Conservation (phyloP, 1,140 invertebrate species). For the Anoplophora glabripennis region DNA sequence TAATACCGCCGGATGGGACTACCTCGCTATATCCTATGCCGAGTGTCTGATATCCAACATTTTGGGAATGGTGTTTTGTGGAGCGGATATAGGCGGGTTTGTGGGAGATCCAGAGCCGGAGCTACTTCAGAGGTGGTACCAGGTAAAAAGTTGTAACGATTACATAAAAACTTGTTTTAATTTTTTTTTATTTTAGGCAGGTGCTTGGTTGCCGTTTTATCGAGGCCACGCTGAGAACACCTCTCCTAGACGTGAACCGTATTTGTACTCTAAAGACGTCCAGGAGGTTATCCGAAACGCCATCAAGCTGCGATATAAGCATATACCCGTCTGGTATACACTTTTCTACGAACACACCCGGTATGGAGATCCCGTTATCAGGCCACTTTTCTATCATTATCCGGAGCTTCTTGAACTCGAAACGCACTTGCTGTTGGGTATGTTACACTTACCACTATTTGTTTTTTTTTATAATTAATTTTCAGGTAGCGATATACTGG, state of each 20-base stretch:
- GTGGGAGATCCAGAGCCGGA: no score
- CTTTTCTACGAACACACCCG: constrained; percentile 86
- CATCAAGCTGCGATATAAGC: constrained; percentile 75
- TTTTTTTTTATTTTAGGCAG: no score
- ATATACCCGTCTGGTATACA: constrained; percentile 92
- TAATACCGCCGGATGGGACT: no score
- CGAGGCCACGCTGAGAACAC: no score
- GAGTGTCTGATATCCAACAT: no score
- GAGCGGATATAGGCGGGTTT: no score
- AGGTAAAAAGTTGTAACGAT: no score
- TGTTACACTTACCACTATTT: constrained; percentile 23
- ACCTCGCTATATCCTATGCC: no score
- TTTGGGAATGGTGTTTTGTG: no score
- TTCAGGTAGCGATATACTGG: constrained; percentile 59
- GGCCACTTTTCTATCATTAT: constrained; percentile 87
- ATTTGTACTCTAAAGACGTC: constrained; percentile 80
- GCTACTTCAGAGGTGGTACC: no score
- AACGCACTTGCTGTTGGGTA: constrained; percentile 77
- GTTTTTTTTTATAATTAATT: constrained; percentile 59
- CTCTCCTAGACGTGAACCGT: constrained; percentile 94
- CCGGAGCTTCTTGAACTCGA: constrained; percentile 80
- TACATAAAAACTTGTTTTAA: no score
- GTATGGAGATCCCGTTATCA: constrained; percentile 77
- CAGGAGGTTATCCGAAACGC: constrained; percentile 72
- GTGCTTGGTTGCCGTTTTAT: no score